Evolutionary conservation across 2,113 vertebrate genomes (phyloP).

Genomic region (Dendropsophus ebraccatus): DNA sequence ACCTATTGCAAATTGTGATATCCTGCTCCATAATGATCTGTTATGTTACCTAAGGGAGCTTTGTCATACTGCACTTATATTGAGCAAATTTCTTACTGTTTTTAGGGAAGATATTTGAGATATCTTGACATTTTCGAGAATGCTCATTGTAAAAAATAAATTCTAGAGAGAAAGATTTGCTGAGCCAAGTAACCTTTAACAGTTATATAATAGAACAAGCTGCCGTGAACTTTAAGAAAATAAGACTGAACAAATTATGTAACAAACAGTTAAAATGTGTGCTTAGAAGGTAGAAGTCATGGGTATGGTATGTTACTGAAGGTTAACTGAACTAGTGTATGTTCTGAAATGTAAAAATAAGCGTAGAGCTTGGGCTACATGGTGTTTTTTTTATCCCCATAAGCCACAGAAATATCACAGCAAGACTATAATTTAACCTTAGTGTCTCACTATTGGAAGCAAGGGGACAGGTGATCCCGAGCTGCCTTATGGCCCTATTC

Average conservation of each 20-base stretch:
- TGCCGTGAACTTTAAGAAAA: constrained; percentile 21
- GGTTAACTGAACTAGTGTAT: not conserved
- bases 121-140: constrained; percentile 41
- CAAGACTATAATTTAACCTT: no score
- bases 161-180: constrained; percentile 5
- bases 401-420: no score
- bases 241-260: not conserved
- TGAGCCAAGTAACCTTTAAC: constrained; percentile 35
- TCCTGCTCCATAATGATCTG: not conserved
- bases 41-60: constrained; percentile 40
- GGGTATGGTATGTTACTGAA: not conserved
- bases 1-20: constrained; percentile 22
- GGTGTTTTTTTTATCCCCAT: no score
- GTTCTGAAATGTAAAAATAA: no score
- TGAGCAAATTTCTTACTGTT: constrained; percentile 30
- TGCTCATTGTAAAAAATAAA: constrained; percentile 22
- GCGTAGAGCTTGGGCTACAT: no score
- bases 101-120: constrained; percentile 23
- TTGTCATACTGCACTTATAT: constrained; percentile 14
- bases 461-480: no score
- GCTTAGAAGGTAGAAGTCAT: not conserved
- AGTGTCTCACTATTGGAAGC: no score
- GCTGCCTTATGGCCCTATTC: no score
- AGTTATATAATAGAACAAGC: constrained; percentile 20
- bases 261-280: not conserved